Conservation (phyloP, 2,888 invertebrate genomes). For the Erpobdella octoculata region DNA sequence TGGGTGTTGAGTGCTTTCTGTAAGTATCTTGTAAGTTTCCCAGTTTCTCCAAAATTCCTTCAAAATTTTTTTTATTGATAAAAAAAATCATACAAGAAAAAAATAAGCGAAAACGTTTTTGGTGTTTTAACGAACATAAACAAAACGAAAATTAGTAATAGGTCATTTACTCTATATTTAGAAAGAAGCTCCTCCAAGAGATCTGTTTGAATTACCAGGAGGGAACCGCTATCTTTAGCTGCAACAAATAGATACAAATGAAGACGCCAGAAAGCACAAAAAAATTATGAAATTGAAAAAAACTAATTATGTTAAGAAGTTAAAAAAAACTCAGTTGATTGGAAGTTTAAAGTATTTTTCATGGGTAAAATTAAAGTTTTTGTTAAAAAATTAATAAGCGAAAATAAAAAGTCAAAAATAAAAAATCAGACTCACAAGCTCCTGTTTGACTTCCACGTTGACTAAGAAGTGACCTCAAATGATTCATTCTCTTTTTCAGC, state of each 20-base stretch:
- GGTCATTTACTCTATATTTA: constrained; percentile 43
- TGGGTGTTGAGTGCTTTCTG: constrained; percentile 44
- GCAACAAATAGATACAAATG: too few relatives aligned
- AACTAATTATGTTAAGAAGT: background rate
- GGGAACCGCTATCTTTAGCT: constrained; percentile 26
- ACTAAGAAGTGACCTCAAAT: constrained; percentile 43
- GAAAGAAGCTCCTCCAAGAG: constrained; percentile 44
- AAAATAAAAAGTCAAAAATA: background rate
- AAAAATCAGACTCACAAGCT: background rate
- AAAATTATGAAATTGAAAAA: background rate
- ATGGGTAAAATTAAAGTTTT: too few relatives aligned
- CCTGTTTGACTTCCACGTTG: constrained; percentile 37
- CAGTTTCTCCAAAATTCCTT: constrained; percentile 50
- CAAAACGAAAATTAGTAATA: background rate
- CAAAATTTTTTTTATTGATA: too few relatives aligned
- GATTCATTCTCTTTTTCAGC: constrained; percentile 43
- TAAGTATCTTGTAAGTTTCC: constrained; percentile 47
- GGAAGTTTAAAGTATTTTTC: too few relatives aligned
- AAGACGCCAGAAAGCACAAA: too few relatives aligned
- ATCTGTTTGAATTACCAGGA: constrained; percentile 34
- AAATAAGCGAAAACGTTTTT: too few relatives aligned
- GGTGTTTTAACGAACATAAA: too few relatives aligned
- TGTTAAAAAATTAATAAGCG: background rate
- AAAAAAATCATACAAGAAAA: too few relatives aligned
- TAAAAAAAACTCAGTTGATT: too few relatives aligned